Conservation (phyloP, 1,140 invertebrate species). For the Drosophila kepulauana region DNA sequence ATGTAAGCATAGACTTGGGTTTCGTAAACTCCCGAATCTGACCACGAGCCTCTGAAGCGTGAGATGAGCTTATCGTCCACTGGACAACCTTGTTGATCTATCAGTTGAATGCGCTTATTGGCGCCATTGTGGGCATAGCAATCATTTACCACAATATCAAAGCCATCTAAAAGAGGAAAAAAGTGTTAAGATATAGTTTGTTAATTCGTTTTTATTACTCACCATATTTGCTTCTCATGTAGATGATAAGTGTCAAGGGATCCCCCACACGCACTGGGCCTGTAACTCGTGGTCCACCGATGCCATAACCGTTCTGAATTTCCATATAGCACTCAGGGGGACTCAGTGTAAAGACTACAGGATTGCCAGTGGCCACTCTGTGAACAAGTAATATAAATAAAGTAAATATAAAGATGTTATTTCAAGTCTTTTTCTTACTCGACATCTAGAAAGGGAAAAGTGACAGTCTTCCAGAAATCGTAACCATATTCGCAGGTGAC, state of each 20-base stretch:
- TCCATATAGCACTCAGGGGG: conserved; percentile 98
- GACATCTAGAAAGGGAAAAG: conserved; percentile 96
- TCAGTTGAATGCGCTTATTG: conserved; percentile 95
- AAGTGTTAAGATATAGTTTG: conserved; percentile 32
- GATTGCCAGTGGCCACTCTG: conserved; percentile 96
- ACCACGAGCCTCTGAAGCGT: conserved; percentile 96
- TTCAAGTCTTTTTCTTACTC: conserved; percentile 90
- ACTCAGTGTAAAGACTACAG: conserved; percentile 96
- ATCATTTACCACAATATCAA: conserved; percentile 98
- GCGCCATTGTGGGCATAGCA: conserved; percentile 97
- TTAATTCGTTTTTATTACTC: conserved; percentile 48
- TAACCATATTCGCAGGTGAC: conserved; percentile 98
- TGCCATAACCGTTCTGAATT: conserved; percentile 95
- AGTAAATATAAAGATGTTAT: background rate
- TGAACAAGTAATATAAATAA: conserved; percentile 47
- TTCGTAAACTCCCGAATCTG: conserved; percentile 94
- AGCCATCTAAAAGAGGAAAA: conserved; percentile 90
- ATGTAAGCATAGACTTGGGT: conserved; percentile 97
- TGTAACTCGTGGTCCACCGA: conserved; percentile 92
- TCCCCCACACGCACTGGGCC: conserved; percentile 96
- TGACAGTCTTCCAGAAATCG: conserved; percentile 98
- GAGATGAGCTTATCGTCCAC: conserved; percentile 97
- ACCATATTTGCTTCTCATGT: conserved; percentile 97
- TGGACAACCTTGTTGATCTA: conserved; percentile 97
- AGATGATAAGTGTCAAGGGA: conserved; percentile 95